A percentile compares a stretch with the other conserved stretches of the same genome.
Conservation (phyloP, 2,113 vertebrate genomes). For the Rhombomys opimus region DNA sequence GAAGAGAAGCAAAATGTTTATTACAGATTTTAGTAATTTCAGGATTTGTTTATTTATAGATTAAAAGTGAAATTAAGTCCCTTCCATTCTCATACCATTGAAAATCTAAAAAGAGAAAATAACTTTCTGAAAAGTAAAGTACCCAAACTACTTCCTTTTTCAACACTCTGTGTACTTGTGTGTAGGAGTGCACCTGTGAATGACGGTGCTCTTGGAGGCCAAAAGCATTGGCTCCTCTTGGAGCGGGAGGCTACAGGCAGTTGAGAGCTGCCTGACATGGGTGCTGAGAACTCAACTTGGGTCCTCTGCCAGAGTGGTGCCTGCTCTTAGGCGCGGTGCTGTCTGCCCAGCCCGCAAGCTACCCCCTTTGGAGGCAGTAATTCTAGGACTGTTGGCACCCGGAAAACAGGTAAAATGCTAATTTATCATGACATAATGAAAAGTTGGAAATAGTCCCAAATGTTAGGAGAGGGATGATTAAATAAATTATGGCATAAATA, state of each 20-base stretch:
- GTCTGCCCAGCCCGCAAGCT: too few relatives aligned
- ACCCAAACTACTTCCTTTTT: background rate
- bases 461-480: background rate
- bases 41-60: conserved; percentile 40
- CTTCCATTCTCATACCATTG: background rate
- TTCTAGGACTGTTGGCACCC: too few relatives aligned
- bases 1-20: background rate
- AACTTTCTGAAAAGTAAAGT: conserved; percentile 2
- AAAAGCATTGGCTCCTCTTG: background rate
- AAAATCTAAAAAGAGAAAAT: background rate
- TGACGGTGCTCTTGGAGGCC: background rate
- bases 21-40: conserved; percentile 28
- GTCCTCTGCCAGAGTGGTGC: background rate
- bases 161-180: background rate
- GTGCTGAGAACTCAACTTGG: background rate
- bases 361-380: background rate
- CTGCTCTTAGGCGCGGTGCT: background rate
- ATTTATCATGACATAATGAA: background rate
- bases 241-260: background rate
- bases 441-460: background rate
- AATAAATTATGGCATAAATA: background rate
- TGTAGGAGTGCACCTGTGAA: background rate
- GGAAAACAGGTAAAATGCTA: background rate
- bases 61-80: background rate
- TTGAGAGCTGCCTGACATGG: background rate